Evolutionary conservation across 1,140 invertebrate genomes (phyloP), one percentile per base, ranked within the genome.

Genomic region (Nephila pilipes): DNA sequence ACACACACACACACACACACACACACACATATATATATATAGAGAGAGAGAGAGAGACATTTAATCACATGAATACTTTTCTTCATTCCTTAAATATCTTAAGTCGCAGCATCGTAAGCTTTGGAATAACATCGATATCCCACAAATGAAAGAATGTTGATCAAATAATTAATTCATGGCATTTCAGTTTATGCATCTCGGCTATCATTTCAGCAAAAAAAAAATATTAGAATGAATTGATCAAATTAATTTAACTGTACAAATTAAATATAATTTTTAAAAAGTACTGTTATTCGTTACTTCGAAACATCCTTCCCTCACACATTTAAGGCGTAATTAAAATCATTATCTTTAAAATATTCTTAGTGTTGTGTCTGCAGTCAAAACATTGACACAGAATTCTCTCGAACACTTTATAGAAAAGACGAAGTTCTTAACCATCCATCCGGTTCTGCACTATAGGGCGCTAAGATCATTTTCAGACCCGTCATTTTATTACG

Each of bases 401-500:
- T 36, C 32, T 20, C 18, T 75, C 16, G 16, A 3, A 75, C 29
- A 4, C 5, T 75, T 75, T 75, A 32, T 16, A 32, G 29, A 75
- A 69, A 75, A 75, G 18, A 18, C 14, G n/a, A 75, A 75, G 32
- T 32, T 32, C 65, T 36, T 20, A 75, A 75, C 29, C 29, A 75
- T 20, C 29, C 14, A 32, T 36, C 29, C 14, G 12, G 25, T 29
- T 10, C 69, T 36, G 16, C 32, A 22, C 29, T 29, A 75, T 14
- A 18, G 29, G 12, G 69, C 46, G 69, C 29, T 75, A 75, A 75
- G 69, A 75, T 18, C 29, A 75, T 75, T 75, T 75, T 75, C 69
- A 75, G 69, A 75, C 29, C 69, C 69, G 29, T 75, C 69, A 75
- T 75, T 75, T 75, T 75, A 75, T 75, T 75, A 75, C 32, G 18